phyloP scores from a whole-genome alignment of 1,140 invertebrate species.

The Dendroctonus ponderosae region DNA sequence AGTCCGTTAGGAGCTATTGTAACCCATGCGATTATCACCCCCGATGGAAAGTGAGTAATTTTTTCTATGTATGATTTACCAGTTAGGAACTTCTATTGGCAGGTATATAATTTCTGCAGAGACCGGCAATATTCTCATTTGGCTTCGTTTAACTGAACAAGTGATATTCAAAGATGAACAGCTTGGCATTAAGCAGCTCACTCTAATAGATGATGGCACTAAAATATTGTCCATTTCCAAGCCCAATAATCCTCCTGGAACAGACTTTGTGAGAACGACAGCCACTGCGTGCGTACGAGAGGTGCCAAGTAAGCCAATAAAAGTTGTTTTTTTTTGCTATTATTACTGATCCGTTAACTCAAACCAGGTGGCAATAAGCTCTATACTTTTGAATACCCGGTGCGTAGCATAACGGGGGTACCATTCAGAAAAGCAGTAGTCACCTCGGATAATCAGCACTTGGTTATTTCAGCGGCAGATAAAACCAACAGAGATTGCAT shows the following conservation, averaged over 20 bases:
- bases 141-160: slow-evolving; percentile 82
- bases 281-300: slow-evolving; percentile 66
- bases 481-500: slow-evolving; percentile 81
- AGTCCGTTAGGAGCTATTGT: slow-evolving; percentile 92
- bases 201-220: slow-evolving; percentile 77
- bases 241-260: slow-evolving; percentile 59
- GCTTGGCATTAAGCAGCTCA: slow-evolving; percentile 80
- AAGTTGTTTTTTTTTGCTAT: not conserved
- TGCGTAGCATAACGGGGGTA: slow-evolving; percentile 64
- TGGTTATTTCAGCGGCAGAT: slow-evolving; percentile 77
- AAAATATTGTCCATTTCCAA: slow-evolving; percentile 85
- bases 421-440: slow-evolving; percentile 72
- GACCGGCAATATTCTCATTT: slow-evolving; percentile 88
- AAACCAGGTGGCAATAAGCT: slow-evolving; percentile 67
- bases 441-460: slow-evolving; percentile 75
- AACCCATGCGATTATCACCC: slow-evolving; percentile 86
- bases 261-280: slow-evolving; percentile 60
- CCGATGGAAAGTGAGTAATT: slow-evolving; percentile 67
- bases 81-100: slow-evolving; percentile 29
- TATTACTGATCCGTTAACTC: not conserved
- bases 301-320: slow-evolving; percentile 62
- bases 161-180: slow-evolving; percentile 84
- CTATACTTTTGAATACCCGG: slow-evolving; percentile 78
- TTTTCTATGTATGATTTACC: slow-evolving; percentile 8
- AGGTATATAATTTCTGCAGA: slow-evolving; percentile 85